A percentile compares a stretch with the other conserved stretches of the same genome.
Conservation (phyloP, 2,888 invertebrate genomes). For the Tortrix viridana region DNA sequence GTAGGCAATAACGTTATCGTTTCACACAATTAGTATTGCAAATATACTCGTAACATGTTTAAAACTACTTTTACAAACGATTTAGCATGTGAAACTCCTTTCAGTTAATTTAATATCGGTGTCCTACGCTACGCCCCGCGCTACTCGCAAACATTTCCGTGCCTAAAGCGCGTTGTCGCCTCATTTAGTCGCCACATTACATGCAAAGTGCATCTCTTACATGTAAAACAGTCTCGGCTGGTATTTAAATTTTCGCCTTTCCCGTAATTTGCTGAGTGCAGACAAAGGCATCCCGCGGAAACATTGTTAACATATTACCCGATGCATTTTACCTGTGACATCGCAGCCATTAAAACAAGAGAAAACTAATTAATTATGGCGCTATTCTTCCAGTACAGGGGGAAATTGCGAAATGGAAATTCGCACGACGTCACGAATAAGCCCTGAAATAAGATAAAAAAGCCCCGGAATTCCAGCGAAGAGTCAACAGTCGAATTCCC, state of each 20-base stretch:
- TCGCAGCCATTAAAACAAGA: constrained; percentile 34
- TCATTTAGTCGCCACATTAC: constrained; percentile 76
- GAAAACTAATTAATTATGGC: constrained; percentile 40
- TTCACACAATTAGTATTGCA: no score
- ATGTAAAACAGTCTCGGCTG: constrained; percentile 80
- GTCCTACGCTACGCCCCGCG: neutral
- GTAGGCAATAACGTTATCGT: no score
- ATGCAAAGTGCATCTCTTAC: constrained; percentile 82
- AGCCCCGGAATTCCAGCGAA: constrained; percentile 60
- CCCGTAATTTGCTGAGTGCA: constrained; percentile 77
- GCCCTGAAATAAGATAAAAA: constrained; percentile 42
- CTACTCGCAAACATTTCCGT: constrained; percentile 23
- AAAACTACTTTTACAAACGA: neutral
- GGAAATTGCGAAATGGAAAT: constrained; percentile 3
- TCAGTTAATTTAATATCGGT: constrained; percentile 8
- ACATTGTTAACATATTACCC: constrained; percentile 75
- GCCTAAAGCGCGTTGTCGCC: constrained; percentile 56
- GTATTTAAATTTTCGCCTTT: constrained; percentile 82
- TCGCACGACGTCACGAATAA: constrained; percentile 8
- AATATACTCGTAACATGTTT: neutral
- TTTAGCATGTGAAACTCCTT: constrained; percentile 4
- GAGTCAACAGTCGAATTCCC: constrained; percentile 79
- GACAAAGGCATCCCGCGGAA: constrained; percentile 75
- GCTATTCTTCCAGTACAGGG: constrained; percentile 10
- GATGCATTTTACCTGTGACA: constrained; percentile 67